phyloP scores from a whole-genome alignment of 2,797 vertebrate species.

The Glossophaga mutica region DNA sequence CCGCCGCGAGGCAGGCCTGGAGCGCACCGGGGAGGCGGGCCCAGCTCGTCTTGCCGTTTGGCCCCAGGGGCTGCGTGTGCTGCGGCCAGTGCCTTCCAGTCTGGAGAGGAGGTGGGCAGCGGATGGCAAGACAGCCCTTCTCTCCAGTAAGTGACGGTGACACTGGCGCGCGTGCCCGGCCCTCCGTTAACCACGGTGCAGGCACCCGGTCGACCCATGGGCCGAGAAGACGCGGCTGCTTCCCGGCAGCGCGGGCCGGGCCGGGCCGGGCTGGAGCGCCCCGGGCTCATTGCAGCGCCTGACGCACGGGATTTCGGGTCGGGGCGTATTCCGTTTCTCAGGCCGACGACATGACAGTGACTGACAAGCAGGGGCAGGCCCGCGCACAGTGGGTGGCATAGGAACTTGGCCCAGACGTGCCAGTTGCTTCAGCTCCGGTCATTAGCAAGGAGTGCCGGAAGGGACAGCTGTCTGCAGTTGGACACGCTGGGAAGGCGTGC shows the following conservation, averaged over 20 bases:
- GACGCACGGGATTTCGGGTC: rapidly evolving
- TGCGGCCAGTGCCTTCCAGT: background rate
- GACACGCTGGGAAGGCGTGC: background rate
- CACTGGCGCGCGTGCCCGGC: rapidly evolving
- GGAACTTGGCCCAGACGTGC: background rate
- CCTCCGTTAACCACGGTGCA: background rate
- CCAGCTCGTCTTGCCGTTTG: rapidly evolving
- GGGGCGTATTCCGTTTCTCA: rapidly evolving
- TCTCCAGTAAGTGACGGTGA: background rate
- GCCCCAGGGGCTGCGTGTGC: background rate
- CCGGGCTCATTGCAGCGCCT: rapidly evolving
- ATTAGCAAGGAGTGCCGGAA: background rate
- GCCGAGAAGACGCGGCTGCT: rapidly evolving
- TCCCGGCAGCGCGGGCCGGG: rapidly evolving
- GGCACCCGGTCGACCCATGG: background rate
- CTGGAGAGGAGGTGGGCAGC: too few species aligned
- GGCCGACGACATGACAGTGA: background rate
- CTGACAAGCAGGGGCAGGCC: background rate
- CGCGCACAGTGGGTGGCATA: rapidly evolving
- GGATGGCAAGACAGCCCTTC: background rate
- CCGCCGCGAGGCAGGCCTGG: rapidly evolving
- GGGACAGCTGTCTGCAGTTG: background rate
- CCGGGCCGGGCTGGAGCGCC: rapidly evolving
- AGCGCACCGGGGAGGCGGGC: rapidly evolving
- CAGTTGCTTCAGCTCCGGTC: background rate